phyloP scores from a whole-genome alignment of 2,888 invertebrate species.

The Zygothrica quintamaculata region DNA sequence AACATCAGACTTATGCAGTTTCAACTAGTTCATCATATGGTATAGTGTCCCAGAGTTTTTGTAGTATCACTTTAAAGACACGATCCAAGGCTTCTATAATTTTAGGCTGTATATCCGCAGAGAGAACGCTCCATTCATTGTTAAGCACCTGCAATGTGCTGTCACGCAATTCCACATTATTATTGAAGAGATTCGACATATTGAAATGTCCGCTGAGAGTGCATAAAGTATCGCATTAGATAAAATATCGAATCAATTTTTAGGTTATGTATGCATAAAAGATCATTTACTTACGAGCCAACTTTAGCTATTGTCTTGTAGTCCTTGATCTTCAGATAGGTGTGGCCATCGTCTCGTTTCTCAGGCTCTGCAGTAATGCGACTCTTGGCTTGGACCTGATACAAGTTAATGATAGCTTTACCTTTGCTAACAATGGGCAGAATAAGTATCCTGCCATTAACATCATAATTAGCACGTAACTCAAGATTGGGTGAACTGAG shows the following conservation, averaged over 20 bases:
- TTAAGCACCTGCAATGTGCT: conserved; percentile 71
- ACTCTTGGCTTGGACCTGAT: conserved; percentile 36
- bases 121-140: conserved; percentile 63
- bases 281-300: conserved; percentile 49
- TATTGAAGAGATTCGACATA: conserved; percentile 72
- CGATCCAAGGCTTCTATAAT: conserved; percentile 48
- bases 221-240: neutral
- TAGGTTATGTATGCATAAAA: no score
- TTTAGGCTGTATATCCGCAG: conserved; percentile 63
- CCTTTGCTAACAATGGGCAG: conserved; percentile 70
- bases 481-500: conserved; percentile 29
- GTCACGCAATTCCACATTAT: conserved; percentile 63
- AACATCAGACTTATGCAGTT: neutral
- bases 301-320: conserved; percentile 47
- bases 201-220: conserved; percentile 58
- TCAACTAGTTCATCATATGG: conserved; percentile 67
- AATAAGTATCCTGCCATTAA: conserved; percentile 66
- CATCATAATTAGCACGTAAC: conserved; percentile 64
- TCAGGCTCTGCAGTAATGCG: conserved; percentile 39
- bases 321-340: conserved; percentile 54
- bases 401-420: conserved; percentile 42
- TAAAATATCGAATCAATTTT: neutral
- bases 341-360: conserved; percentile 57
- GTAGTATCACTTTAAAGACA: conserved; percentile 19
- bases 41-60: conserved; percentile 44